phyloP scores from a whole-genome alignment of 2,888 invertebrate species.

The Sarcophaga rosellei region DNA sequence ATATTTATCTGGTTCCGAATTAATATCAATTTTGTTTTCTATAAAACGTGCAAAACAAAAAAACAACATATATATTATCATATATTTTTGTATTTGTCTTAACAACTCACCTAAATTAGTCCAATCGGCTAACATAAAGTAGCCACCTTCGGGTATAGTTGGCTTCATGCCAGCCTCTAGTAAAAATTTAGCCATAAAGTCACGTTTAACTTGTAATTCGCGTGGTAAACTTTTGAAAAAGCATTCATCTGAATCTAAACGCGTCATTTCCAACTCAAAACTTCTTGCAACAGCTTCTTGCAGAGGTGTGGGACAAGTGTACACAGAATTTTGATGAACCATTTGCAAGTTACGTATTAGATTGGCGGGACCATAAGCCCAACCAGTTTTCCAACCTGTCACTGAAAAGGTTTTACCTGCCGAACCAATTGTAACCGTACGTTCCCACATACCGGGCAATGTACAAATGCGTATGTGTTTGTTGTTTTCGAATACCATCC shows the following conservation, averaged over 20 bases:
- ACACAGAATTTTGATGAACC: conserved; percentile 97
- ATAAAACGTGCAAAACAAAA: conserved; percentile 69
- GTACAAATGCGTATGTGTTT: conserved; percentile 97
- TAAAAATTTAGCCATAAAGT: conserved; percentile 89
- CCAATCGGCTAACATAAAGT: conserved; percentile 98
- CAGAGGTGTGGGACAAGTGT: conserved; percentile 93
- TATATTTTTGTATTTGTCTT: background rate
- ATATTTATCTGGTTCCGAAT: conserved; percentile 86
- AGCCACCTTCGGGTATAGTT: conserved; percentile 97
- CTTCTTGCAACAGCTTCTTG: conserved; percentile 96
- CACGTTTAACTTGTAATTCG: conserved; percentile 89
- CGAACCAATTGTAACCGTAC: conserved; percentile 97
- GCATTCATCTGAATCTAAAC: conserved; percentile 88
- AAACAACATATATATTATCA: background rate
- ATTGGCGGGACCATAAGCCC: conserved; percentile 95
- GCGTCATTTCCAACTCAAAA: conserved; percentile 91
- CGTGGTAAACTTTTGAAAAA: conserved; percentile 90
- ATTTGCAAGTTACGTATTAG: conserved; percentile 91
- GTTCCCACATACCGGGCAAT: conserved; percentile 98
- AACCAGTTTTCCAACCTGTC: conserved; percentile 98
- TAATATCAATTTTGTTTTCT: conserved; percentile 87
- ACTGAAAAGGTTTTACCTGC: conserved; percentile 99
- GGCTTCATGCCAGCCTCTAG: conserved; percentile 92
- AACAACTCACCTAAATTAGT: conserved; percentile 85
- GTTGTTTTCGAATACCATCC: conserved; percentile 93